Percentiles rank a stretch among this genome's conserved stretches.
Evolutionary conservation across 2,888 invertebrate species (phyloP).

Genomic region (Oligia strigilis): DNA sequence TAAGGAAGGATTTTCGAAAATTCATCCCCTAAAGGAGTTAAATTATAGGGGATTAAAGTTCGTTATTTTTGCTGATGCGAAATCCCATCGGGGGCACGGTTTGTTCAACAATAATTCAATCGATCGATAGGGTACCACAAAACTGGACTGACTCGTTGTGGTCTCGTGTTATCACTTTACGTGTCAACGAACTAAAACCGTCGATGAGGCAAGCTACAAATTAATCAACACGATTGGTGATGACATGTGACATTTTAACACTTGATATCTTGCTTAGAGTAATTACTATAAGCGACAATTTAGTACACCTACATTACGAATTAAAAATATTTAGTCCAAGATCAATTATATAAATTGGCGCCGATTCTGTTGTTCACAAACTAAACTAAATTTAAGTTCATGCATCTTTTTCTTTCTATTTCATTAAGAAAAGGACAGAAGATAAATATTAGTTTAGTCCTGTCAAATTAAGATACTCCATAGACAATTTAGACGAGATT

Average conservation of each 20-base stretch:
- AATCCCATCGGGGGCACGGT: background rate
- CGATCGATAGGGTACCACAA: background rate
- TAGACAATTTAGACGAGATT: too few species aligned
- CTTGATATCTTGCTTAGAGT: conserved; percentile 20
- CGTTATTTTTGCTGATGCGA: background rate
- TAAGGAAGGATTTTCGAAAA: background rate
- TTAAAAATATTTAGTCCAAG: background rate
- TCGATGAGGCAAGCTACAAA: conserved; percentile 49
- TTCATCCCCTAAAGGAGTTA: background rate
- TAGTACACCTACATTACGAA: background rate
- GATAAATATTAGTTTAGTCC: too few species aligned
- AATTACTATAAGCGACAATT: conserved; percentile 24
- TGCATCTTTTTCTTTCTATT: too few species aligned
- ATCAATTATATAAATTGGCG: too few species aligned
- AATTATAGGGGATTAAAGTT: background rate
- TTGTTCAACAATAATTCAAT: background rate
- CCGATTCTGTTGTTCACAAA: too few species aligned
- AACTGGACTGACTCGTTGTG: background rate
- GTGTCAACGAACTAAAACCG: conserved; percentile 17
- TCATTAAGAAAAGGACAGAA: too few species aligned
- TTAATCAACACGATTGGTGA: conserved; percentile 47
- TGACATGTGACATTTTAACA: conserved; percentile 43
- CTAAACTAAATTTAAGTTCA: too few species aligned
- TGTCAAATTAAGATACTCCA: too few species aligned
- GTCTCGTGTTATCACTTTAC: conserved; percentile 15